These are phyloP conservation scores for Metaphire vulgaris DNA, from an alignment of 1,140 invertebrate genomes.

Conservation along the genomic window DNA sequence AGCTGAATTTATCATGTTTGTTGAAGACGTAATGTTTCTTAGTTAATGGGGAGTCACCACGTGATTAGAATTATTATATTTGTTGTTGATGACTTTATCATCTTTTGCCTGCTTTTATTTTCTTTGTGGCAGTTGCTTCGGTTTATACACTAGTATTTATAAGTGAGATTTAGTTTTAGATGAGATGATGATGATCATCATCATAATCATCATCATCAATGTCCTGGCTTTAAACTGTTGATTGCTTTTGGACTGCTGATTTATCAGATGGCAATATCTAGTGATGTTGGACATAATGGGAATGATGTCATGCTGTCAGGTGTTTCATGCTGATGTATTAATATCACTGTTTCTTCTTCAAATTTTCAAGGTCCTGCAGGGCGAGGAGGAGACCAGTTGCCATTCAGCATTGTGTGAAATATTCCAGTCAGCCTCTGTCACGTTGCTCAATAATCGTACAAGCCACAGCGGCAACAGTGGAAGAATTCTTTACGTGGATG, in stretches of 20 bases:
- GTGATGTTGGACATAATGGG: no score
- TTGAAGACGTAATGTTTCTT: no score
- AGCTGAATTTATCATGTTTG: not conserved
- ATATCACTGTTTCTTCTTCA: not conserved
- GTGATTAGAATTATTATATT: not conserved
- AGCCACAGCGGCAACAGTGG: not conserved
- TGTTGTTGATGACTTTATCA: not conserved
- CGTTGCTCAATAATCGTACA: not conserved
- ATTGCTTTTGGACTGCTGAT: not conserved
- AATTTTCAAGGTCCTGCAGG: slow-evolving; percentile 1
- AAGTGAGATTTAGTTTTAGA: not conserved
- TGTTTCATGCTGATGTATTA: not conserved
- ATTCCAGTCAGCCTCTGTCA: not conserved
- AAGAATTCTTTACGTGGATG: not conserved
- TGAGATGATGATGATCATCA: no score
- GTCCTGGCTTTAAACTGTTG: not conserved
- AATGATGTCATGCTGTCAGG: not conserved
- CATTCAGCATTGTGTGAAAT: slow-evolving; percentile 1
- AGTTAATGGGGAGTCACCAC: not conserved
- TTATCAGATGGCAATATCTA: not conserved
- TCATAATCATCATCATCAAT: no score
- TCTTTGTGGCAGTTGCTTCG: not conserved
- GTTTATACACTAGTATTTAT: not conserved
- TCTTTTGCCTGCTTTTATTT: not conserved
- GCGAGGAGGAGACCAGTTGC: not conserved